phyloP scores from a whole-genome alignment of 2,888 invertebrate species.

The Morpho deidamia region DNA sequence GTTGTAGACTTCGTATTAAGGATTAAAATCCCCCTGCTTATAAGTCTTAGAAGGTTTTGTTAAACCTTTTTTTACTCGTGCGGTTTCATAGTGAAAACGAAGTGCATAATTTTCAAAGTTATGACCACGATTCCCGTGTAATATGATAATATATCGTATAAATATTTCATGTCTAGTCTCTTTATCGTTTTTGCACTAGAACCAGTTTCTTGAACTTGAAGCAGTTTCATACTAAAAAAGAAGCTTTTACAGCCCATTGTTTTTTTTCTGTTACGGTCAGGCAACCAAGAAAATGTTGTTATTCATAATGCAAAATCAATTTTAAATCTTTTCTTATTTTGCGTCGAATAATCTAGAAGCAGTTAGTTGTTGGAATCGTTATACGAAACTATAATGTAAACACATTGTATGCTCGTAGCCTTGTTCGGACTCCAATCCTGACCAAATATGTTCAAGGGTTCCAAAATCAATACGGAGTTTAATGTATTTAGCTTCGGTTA shows the following conservation, averaged over 20 bases:
- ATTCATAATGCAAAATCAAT: constrained; percentile 8
- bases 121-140: constrained; percentile 73
- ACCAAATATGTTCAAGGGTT: constrained; percentile 20
- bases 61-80: constrained; percentile 22
- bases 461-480: constrained; percentile 27
- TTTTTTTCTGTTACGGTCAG: constrained; percentile 40
- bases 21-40: constrained; percentile 26
- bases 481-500: constrained; percentile 28
- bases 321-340: constrained; percentile 6
- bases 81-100: constrained; percentile 66
- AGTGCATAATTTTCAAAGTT: constrained; percentile 72
- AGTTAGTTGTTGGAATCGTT: too few species aligned
- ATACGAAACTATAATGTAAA: constrained; percentile 2
- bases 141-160: constrained; percentile 75
- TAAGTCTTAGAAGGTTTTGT: constrained; percentile 8
- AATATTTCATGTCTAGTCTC: constrained; percentile 70
- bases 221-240: constrained; percentile 53
- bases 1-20: constrained; percentile 25
- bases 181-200: constrained; percentile 66
- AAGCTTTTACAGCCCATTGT: constrained; percentile 43
- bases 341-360: too few species aligned
- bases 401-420: constrained; percentile 14
- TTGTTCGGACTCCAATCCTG: constrained; percentile 14
- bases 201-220: constrained; percentile 55
- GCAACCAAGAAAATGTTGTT: constrained; percentile 22